phyloP scores from a whole-genome alignment of 2,797 vertebrate species.

The Pterois miles region DNA sequence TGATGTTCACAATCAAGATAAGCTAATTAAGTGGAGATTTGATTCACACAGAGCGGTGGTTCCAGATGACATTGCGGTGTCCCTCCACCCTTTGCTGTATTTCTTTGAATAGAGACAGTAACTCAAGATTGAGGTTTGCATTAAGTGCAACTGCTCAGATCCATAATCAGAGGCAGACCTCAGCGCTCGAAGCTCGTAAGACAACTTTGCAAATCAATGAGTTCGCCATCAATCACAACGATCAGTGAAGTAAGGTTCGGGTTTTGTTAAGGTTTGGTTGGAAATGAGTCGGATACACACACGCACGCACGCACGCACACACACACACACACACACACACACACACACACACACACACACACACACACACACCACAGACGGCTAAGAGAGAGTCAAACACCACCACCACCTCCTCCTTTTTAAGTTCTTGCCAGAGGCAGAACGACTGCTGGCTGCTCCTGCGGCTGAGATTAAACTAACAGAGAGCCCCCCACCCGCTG shows the following conservation, averaged over 20 bases:
- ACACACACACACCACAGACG: constrained; percentile 18
- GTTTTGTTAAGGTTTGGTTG: constrained; percentile 46
- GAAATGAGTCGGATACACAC: constrained; percentile 25
- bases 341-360: constrained; percentile 17
- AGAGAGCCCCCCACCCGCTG: constrained; percentile 66
- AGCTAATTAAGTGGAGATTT: constrained; percentile 37
- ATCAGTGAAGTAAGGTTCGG: constrained; percentile 40
- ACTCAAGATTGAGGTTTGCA: constrained; percentile 27
- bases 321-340: constrained; percentile 20
- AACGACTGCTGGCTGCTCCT: constrained; percentile 76
- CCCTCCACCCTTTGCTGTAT: constrained; percentile 26
- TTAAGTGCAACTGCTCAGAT: constrained; percentile 25
- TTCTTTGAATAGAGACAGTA: constrained; percentile 16
- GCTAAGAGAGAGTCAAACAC: constrained; percentile 41
- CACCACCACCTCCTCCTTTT: constrained; percentile 48
- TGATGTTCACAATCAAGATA: constrained; percentile 43
- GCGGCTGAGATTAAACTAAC: constrained; percentile 77
- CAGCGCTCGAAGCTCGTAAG: constrained; percentile 10
- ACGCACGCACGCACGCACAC: constrained; percentile 19
- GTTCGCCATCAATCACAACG: constrained; percentile 40
- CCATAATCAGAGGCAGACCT: constrained; percentile 54
- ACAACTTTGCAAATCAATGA: constrained; percentile 48
- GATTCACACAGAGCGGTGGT: constrained; percentile 9
- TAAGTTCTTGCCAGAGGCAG: constrained; percentile 70
- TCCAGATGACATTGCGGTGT: not conserved